Conservation (phyloP, 2,113 vertebrate species). For the Elephantulus edwardii region DNA sequence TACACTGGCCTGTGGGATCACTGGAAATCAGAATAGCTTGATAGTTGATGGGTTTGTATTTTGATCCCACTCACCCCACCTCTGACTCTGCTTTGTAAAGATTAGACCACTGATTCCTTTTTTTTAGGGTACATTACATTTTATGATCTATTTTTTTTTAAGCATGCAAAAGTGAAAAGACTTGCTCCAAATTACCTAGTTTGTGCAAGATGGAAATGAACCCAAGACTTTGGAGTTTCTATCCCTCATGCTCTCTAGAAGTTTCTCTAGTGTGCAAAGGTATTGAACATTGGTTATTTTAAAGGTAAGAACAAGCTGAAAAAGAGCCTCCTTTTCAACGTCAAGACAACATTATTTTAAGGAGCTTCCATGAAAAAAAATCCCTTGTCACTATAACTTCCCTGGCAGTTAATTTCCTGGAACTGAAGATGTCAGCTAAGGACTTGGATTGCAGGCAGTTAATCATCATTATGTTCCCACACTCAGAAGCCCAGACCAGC, state of each 20-base stretch:
- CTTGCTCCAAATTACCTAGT: constrained; percentile 7
- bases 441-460: neutral
- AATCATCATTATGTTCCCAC: constrained; percentile 51
- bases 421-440: constrained; percentile 58
- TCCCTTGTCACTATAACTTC: constrained; percentile 17
- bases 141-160: neutral
- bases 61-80: no score
- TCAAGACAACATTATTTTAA: neutral
- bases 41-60: neutral
- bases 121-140: neutral
- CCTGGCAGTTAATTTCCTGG: constrained; percentile 29
- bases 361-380: constrained; percentile 18
- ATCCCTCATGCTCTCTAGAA: neutral
- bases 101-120: neutral
- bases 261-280: neutral
- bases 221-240: neutral
- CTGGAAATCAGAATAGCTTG: neutral
- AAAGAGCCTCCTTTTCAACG: constrained; percentile 4
- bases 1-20: neutral
- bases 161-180: neutral
- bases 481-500: constrained; percentile 50
- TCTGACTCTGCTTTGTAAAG: constrained; percentile 1
- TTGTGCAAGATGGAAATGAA: neutral
- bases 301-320: constrained; percentile 8
- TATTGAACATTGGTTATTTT: constrained; percentile 29